These are phyloP conservation scores for Gymnoscopelus braueri DNA, from an alignment of 2,797 vertebrate species.

Conservation along the genomic window DNA sequence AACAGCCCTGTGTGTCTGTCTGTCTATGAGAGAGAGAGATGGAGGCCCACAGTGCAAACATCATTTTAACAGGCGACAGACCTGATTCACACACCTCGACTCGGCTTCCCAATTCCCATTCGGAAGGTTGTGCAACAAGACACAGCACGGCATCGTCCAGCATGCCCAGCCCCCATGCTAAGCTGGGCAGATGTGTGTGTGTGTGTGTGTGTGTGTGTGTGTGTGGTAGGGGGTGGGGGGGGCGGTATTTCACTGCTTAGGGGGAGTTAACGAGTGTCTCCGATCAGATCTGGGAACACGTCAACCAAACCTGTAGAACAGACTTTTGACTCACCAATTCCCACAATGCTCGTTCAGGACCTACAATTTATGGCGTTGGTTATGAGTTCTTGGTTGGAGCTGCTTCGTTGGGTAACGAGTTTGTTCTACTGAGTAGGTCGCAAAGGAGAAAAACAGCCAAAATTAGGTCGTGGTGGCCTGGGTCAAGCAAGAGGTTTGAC, in stretches of 20 bases:
- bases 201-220: conserved; percentile 32
- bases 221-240: conserved; percentile 42
- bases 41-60: conserved; percentile 41
- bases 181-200: conserved; percentile 24
- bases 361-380: conserved; percentile 13
- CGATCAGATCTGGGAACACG: conserved; percentile 34
- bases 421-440: conserved; percentile 9
- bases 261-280: conserved; percentile 3
- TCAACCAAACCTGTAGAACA: conserved; percentile 41
- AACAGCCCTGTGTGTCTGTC: conserved; percentile 25
- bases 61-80: conserved; percentile 60
- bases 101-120: conserved; percentile 21
- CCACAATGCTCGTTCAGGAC: conserved; percentile 13
- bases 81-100: conserved; percentile 47
- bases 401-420: not conserved
- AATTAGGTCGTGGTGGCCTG: conserved; percentile 25
- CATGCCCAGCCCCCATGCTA: conserved; percentile 37
- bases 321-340: conserved; percentile 22
- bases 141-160: conserved; percentile 12
- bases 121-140: conserved; percentile 24
- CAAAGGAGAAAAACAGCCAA: not conserved
- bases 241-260: conserved; percentile 18
- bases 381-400: not conserved
- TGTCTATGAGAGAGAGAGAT: conserved; percentile 22
- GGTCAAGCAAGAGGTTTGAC: not conserved